Base-by-base conservation (phyloP, 2,888 invertebrate species). In the Agrotis segetum region DNA sequence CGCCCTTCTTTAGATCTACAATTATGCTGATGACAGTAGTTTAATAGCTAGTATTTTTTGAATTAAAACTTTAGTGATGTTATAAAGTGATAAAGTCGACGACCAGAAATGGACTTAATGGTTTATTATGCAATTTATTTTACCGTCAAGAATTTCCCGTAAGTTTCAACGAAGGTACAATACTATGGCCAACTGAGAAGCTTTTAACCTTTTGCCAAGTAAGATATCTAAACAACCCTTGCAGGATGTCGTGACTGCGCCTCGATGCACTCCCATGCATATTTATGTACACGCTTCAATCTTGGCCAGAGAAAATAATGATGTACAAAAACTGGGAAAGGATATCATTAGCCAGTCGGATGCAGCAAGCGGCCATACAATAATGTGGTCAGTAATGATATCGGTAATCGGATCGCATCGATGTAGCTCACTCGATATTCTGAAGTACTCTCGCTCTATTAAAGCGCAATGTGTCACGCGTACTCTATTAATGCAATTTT, bases 341-440 rank as follows among this genome's bases (percentile, higher is more conserved):
- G 83, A 85, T 85, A 87, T 87, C 79, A 85, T 88, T 86, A 86
- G 66, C 68, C 55, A 47, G 67, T 75, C 71, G 59, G 72, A 77
- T 72, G 81, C 73, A 74, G 62, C 69, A 74, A 80, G 77, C 73
- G 67, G 76, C 66, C 68, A 82, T 85, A 75, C 74, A 77, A 78
- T 84, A 76, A 77, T 84, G 81, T 79, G 82, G 78, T 86, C 75
- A 73, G 79, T 88, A 88, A 88, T 87, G 84, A 84, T 84, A 86
- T 85, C 77, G 81, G 85, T 85, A 88, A 88, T 87, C 84, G 79
- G 84, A 88, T 85, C 84, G 59, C 64, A 84, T 85, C 80, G 74
- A 83, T 79, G 72, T 72, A 71, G 71, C 82, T 82, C 72, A 79
- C 72, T 83, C 80, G 81, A 86, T 86, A 85, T 84, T 83, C 82